phyloP scores from a whole-genome alignment of 1,140 invertebrate species.

The Sipha flava region DNA sequence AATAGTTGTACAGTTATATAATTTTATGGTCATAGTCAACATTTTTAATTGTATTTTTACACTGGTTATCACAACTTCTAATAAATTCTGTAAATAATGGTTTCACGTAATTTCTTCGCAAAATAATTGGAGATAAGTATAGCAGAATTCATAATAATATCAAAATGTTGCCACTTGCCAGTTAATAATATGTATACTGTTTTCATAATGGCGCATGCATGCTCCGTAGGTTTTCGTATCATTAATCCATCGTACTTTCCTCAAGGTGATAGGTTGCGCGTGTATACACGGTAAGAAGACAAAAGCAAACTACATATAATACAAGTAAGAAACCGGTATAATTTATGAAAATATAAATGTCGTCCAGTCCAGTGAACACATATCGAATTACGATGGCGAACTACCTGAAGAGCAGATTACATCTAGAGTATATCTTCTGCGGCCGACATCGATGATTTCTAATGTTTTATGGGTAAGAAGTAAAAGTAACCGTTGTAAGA shows the following conservation, averaged over 20 bases:
- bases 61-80: no score
- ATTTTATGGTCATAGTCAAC: no score
- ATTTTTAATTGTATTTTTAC: no score
- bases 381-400: constrained; percentile 5
- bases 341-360: constrained; percentile 16
- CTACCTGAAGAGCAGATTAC: not conserved
- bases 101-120: no score
- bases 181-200: no score
- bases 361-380: constrained; percentile 7
- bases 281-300: not conserved
- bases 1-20: no score
- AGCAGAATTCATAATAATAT: no score
- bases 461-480: not conserved
- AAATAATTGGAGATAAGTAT: no score
- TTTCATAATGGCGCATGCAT: no score
- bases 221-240: no score
- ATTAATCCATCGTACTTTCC: not conserved
- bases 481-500: not conserved
- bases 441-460: not conserved
- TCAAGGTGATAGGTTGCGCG: not conserved
- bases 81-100: no score
- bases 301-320: not conserved
- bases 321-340: not conserved
- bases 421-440: not conserved
- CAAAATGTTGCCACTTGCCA: no score